Evolutionary conservation across 2,888 invertebrate species (phyloP), one percentile per base, ranked within the genome.

Genomic region (Rhagonycha fulva): DNA sequence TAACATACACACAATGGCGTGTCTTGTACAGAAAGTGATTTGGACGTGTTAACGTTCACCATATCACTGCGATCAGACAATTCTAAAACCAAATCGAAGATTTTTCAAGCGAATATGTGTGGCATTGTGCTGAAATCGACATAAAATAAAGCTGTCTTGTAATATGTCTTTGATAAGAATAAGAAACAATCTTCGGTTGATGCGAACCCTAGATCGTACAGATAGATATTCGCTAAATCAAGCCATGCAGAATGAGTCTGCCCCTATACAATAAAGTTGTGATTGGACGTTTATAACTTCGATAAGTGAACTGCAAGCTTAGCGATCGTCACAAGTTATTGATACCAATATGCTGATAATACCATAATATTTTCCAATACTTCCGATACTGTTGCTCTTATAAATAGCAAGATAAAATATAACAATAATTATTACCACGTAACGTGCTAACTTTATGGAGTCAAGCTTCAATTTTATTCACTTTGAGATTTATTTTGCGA

Each of bases 61-160:
- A 63, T 77, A 77, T 77, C 77, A 72, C 74, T 30, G 75, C 76
- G 74, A 76, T 76, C 77, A 74, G 72, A 75, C 77, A 78, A 79
- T 76, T 71, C 70, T 68, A 74, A 30, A 76, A 74, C 75, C 71
- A 30, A 72, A 75, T 77, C 77, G 75, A 70, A 75, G 75, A 77
- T 75, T 73, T 70, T 62, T 75, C 67, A 69, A 76, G 76, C 79
- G 79, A 78, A 79, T 79, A 79, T 81, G 80, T 78, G 79, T 76
- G 73, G 83, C 83, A 82, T 84, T 84, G 84, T 85, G 85, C 85
- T 85, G 85, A 85, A 84, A 84, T 85, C 84, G 85, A 84, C 85
- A 85, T 85, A 85, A 85, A 85, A 84, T 84, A 84, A 84, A 84
- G 83, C 84, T 75, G 76, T 76, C 78, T 78, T 80, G 82, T 84